Conservation (phyloP, 2,888 invertebrate species). For the Diloba caeruleocephala region DNA sequence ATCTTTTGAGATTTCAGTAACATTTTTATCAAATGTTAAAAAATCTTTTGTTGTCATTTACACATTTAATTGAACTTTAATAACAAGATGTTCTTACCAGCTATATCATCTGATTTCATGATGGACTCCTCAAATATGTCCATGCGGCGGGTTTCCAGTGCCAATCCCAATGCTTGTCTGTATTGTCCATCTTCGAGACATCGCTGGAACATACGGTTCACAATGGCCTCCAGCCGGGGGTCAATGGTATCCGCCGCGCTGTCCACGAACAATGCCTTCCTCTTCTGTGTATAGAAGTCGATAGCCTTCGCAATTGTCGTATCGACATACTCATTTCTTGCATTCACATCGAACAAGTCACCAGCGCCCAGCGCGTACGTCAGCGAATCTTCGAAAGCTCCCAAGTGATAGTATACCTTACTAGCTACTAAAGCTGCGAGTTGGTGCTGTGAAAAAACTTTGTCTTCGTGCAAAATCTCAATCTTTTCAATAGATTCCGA, state of each 20-base stretch:
- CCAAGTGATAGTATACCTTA: slow-evolving; percentile 99
- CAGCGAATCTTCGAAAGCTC: slow-evolving; percentile 98
- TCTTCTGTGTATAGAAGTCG: slow-evolving; percentile 97
- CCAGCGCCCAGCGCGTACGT: slow-evolving; percentile 99
- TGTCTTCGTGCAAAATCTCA: slow-evolving; percentile 98
- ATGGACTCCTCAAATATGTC: slow-evolving; percentile 98
- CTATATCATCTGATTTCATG: slow-evolving; percentile 96
- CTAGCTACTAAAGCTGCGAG: slow-evolving; percentile 99
- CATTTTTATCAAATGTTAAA: too few relatives aligned
- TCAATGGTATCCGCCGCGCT: slow-evolving; percentile 92
- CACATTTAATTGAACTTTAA: neutral
- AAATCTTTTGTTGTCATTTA: too few relatives aligned
- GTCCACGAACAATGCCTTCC: slow-evolving; percentile 92
- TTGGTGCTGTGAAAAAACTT: slow-evolving; percentile 95
- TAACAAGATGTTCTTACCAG: slow-evolving; percentile 77
- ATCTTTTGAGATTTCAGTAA: too few relatives aligned
- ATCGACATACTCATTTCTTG: slow-evolving; percentile 98
- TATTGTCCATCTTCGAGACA: slow-evolving; percentile 98
- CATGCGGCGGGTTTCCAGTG: slow-evolving; percentile 98
- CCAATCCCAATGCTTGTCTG: slow-evolving; percentile 98
- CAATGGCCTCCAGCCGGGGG: slow-evolving; percentile 96
- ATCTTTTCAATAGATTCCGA: slow-evolving; percentile 99
- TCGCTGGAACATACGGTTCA: slow-evolving; percentile 98
- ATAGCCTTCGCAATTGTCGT: slow-evolving; percentile 99
- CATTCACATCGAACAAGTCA: slow-evolving; percentile 97